Evolutionary conservation across 2,888 invertebrate species (phyloP), one percentile per base, ranked within the genome.

Genomic region (Gryllus longicercus): DNA sequence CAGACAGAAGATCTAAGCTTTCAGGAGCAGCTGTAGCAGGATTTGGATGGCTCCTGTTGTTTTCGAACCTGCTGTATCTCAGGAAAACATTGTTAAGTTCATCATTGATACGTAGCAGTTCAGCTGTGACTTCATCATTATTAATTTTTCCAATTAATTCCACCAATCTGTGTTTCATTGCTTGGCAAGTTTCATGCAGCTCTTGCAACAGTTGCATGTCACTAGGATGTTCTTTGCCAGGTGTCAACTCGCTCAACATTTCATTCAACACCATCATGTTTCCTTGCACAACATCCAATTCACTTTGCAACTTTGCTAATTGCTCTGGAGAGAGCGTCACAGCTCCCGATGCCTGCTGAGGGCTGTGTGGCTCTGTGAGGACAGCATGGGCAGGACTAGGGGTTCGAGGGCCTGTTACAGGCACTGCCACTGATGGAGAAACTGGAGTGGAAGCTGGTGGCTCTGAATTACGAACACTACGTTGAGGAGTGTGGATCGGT

Each of bases 111-210:
- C 95, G 92, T 84, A 99, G 90, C 83, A 99, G 89, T 85, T 98
- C 97, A 79, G 95, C 97, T 18, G 98, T 98, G 82, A 98, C 91
- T 86, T 96, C 94, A 84, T 95, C 96, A 86, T 96, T 95, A 76
- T 94, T 94, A 83, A 98, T 90, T 83, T 95, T 93, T 80, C 94
- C 95, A 85, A 98, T 94, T 83, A 99, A 89, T 86, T 97, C 96
- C n/a, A 98, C 95, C 83, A 99, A 92, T 84, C 99, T 92, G 80
- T 92, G 91, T 88, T 99, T 99, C 99, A 99, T 99, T 83, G 94
- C 94, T 84, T 92, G 91, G 85, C 96, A 93, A 0, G 96, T 96
- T 81, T 91, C 89, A 84, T 95, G 91, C 82, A 98, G 88, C 87
- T 97, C 96, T 94, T 94, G 93, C 80, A 98, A 90, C 83, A 98